phyloP scores from a whole-genome alignment of 2,888 invertebrate species.

The Pyrrhopygopsis socrates region DNA sequence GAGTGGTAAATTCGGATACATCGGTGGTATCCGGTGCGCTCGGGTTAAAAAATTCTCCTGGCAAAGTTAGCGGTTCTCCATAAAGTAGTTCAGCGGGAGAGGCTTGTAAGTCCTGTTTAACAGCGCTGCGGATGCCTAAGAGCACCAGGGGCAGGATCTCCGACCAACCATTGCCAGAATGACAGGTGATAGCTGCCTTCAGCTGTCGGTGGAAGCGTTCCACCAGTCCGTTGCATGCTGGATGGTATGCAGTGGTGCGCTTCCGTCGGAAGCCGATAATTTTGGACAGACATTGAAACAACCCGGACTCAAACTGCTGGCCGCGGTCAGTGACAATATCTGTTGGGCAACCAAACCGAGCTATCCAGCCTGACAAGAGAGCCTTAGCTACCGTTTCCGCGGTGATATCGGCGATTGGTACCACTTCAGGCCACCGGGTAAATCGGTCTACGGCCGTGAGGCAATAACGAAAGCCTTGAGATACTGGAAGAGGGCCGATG shows the following conservation, averaged over 20 bases:
- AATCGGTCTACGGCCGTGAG: constrained; percentile 85
- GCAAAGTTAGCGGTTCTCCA: constrained; percentile 81
- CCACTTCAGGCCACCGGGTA: constrained; percentile 88
- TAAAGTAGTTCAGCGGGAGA: constrained; percentile 82
- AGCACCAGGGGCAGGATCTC: constrained; percentile 78
- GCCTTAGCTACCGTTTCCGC: constrained; percentile 88
- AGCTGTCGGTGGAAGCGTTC: too few species aligned
- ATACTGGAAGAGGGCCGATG: constrained; percentile 80
- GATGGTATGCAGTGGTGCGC: constrained; percentile 84
- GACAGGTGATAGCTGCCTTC: constrained; percentile 42
- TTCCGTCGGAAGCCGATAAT: constrained; percentile 71
- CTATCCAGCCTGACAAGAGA: constrained; percentile 88
- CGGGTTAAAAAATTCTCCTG: constrained; percentile 71
- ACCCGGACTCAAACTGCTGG: constrained; percentile 86
- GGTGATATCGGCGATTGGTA: constrained; percentile 88
- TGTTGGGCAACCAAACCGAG: constrained; percentile 87
- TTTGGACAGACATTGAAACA: constrained; percentile 68
- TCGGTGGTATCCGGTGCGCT: constrained; percentile 25
- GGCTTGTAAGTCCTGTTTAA: constrained; percentile 74
- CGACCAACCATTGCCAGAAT: constrained; percentile 56
- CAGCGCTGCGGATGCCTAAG: constrained; percentile 68
- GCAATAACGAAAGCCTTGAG: constrained; percentile 76
- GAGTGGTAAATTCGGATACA: constrained; percentile 48
- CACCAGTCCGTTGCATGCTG: constrained; percentile 82
- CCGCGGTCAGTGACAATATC: constrained; percentile 82